phyloP scores from a whole-genome alignment of 2,888 invertebrate genomes.

The Epirrita christyi region DNA sequence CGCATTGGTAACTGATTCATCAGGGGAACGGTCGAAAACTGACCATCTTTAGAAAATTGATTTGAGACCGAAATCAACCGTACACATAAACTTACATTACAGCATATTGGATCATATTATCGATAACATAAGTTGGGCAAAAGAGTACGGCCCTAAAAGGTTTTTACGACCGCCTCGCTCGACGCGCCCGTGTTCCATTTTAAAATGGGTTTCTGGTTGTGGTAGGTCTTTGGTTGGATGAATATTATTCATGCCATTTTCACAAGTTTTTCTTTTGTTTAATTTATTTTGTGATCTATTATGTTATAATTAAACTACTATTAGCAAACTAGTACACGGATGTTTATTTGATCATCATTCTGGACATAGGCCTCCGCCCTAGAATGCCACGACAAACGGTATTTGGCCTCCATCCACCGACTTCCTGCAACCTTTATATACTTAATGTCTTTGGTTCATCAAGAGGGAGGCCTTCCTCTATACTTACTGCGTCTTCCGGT shows the following conservation, averaged over 20 bases:
- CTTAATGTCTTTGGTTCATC: too few relatives aligned
- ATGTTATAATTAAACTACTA: too few relatives aligned
- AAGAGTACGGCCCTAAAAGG: conserved; percentile 56
- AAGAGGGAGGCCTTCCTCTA: too few relatives aligned
- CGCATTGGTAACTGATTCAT: conserved; percentile 4
- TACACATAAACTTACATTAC: not conserved
- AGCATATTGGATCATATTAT: conserved; percentile 2
- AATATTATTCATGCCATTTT: conserved; percentile 33
- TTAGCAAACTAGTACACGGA: too few relatives aligned
- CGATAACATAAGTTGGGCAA: conserved; percentile 25
- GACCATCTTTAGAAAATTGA: conserved; percentile 1
- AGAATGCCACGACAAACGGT: too few relatives aligned
- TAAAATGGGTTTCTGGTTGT: conserved; percentile 74
- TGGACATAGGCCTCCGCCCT: too few relatives aligned
- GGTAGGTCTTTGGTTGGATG: conserved; percentile 74
- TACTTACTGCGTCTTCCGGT: too few relatives aligned
- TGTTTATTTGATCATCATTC: too few relatives aligned
- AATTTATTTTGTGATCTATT: too few relatives aligned
- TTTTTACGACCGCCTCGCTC: conserved; percentile 76
- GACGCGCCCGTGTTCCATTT: conserved; percentile 70
- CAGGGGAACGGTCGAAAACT: not conserved
- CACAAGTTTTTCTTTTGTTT: not conserved
- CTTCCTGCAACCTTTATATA: too few relatives aligned
- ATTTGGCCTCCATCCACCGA: too few relatives aligned
- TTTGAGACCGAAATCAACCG: not conserved